These are phyloP conservation scores for Anhinga rufa DNA, from an alignment of 2,113 vertebrate genomes.

Conservation along the genomic window DNA sequence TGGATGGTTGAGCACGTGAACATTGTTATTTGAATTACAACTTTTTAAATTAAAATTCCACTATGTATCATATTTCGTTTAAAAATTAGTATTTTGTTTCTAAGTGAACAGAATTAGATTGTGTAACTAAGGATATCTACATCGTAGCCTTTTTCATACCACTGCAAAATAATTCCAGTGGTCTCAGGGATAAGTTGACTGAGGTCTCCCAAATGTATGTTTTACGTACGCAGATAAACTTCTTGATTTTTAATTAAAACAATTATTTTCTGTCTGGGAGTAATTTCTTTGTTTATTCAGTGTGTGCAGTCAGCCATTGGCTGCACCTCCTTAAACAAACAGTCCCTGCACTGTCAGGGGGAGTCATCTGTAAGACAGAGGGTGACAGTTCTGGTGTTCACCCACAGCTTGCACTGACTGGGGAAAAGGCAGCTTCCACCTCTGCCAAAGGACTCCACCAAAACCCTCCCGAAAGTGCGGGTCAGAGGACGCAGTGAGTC, in stretches of 20 bases:
- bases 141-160: neutral
- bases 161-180: neutral
- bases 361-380: neutral
- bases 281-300: neutral
- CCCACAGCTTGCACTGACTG: rapidly evolving
- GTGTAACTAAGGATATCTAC: neutral
- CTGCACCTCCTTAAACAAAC: neutral
- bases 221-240: neutral
- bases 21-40: neutral
- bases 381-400: neutral
- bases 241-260: neutral
- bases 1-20: neutral
- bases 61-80: neutral
- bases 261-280: neutral
- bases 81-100: neutral
- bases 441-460: neutral
- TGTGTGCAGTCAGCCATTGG: neutral
- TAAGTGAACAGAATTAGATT: neutral
- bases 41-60: neutral
- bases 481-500: neutral
- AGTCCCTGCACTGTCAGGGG: neutral
- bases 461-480: rapidly evolving
- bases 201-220: neutral
- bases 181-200: neutral
- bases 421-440: neutral